Evolutionary conservation across 2,797 vertebrate species (phyloP).

Genomic region (Okamejei kenojei): DNA sequence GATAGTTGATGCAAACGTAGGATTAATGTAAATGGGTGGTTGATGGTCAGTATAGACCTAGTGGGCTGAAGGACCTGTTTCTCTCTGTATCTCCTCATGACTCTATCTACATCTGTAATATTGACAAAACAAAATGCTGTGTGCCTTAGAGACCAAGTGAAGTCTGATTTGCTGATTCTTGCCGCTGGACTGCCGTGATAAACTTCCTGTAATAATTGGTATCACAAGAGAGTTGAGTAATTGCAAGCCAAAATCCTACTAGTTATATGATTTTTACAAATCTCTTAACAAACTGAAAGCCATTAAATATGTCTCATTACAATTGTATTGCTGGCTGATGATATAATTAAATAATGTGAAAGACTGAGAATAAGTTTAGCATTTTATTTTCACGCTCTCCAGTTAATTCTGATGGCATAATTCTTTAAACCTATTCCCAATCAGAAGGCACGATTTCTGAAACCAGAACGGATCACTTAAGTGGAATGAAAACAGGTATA

Average conservation of each 20-base stretch:
- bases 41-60: too few species aligned
- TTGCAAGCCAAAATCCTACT: not conserved
- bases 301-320: not conserved
- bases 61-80: too few species aligned
- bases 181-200: not conserved
- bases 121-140: not conserved
- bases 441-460: not conserved
- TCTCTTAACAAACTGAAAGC: not conserved
- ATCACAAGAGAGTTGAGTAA: conserved; percentile 12
- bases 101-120: not conserved
- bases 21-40: too few species aligned
- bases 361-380: not conserved
- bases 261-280: conserved; percentile 10
- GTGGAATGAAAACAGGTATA: not conserved
- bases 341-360: not conserved
- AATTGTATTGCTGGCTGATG: not conserved
- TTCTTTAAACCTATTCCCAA: not conserved
- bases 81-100: too few species aligned
- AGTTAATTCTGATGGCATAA: not conserved
- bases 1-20: too few species aligned
- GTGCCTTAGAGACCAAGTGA: not conserved
- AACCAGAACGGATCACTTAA: not conserved
- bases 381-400: not conserved
- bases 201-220: conserved; percentile 4
- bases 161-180: not conserved